Conservation (phyloP, 2,113 vertebrate genomes). For the Hippocampus zosterae region DNA sequence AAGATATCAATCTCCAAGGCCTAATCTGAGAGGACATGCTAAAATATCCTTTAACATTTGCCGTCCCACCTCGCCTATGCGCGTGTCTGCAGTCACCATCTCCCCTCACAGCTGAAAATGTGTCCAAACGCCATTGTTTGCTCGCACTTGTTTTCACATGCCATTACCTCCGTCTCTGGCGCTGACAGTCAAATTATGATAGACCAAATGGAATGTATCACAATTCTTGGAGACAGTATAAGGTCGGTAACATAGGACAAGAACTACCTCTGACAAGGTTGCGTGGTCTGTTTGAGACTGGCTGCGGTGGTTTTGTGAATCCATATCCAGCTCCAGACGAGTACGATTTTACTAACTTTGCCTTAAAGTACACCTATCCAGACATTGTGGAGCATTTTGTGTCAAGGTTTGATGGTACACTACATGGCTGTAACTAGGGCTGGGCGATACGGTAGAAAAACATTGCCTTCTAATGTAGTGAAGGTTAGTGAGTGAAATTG, state of each 20-base stretch:
- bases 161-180: conserved; percentile 63
- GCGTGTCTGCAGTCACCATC: conserved; percentile 39
- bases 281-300: neutral
- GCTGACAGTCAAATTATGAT: conserved; percentile 63
- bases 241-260: conserved; percentile 13
- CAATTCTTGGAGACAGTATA: conserved; percentile 34
- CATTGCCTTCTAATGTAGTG: no score
- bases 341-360: no score
- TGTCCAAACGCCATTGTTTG: conserved; percentile 54
- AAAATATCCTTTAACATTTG: conserved; percentile 69
- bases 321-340: neutral
- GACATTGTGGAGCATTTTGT: no score
- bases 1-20: conserved; percentile 74
- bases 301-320: neutral
- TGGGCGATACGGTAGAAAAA: no score
- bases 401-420: no score
- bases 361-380: no score
- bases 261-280: conserved; percentile 12
- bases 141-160: conserved; percentile 65
- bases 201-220: conserved; percentile 53
- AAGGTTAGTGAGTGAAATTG: no score
- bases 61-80: conserved; percentile 51
- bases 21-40: conserved; percentile 67
- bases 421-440: no score
- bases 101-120: conserved; percentile 35